A percentile compares a stretch with the other conserved stretches of the same genome.
phyloP scores from a whole-genome alignment of 2,888 invertebrate genomes.

The Spodoptera picta region DNA sequence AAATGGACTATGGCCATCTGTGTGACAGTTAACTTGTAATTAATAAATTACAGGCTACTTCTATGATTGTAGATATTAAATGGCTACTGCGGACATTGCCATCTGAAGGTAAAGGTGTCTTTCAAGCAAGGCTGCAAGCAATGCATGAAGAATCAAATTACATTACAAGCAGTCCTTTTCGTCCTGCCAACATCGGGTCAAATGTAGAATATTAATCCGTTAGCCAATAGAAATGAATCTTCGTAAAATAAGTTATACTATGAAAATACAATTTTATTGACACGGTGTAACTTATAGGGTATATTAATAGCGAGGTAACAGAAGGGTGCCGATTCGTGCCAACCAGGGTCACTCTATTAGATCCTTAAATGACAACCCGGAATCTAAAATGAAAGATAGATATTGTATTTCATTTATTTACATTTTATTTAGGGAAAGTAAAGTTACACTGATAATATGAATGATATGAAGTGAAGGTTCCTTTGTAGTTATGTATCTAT shows the following conservation, averaged over 20 bases:
- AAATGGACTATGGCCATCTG: not conserved
- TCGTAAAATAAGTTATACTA: not conserved
- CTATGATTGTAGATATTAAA: no score
- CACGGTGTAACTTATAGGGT: constrained; percentile 26
- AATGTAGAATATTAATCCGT: constrained; percentile 1
- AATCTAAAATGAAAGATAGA: constrained; percentile 16
- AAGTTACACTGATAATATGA: not conserved
- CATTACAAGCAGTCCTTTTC: constrained; percentile 53
- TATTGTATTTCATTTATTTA: constrained; percentile 27
- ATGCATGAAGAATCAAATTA: constrained; percentile 73
- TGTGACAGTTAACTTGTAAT: not conserved
- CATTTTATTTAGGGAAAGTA: constrained; percentile 18
- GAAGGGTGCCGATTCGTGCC: constrained; percentile 64
- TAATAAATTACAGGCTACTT: constrained; percentile 7
- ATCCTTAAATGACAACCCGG: constrained; percentile 52
- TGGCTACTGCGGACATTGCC: constrained; percentile 6
- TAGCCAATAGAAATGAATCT: not conserved
- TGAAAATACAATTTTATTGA: constrained; percentile 7
- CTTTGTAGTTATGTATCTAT: no score
- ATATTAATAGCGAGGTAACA: constrained; percentile 57
- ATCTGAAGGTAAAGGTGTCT: constrained; percentile 24
- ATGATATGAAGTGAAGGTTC: no score
- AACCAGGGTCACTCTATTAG: constrained; percentile 59
- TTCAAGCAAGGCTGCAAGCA: constrained; percentile 65
- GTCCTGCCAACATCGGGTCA: not conserved